Conservation (phyloP, 2,113 vertebrate genomes). For the Neodontobutis hainanensis region DNA sequence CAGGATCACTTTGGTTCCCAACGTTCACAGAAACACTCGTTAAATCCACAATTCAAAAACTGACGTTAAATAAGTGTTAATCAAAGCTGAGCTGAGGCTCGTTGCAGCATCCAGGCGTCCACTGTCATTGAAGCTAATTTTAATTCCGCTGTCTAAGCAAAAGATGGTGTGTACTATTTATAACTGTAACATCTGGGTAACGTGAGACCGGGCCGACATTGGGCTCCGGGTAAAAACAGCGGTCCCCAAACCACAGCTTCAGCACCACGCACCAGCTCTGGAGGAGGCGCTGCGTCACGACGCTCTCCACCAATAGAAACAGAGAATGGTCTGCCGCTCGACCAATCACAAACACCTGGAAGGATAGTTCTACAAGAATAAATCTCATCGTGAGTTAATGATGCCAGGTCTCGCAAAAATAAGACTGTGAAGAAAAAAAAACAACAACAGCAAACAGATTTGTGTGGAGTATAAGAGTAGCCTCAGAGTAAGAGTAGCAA, state of each 20-base stretch:
- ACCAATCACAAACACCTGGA: constrained; percentile 24
- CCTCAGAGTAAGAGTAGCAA: too few species aligned
- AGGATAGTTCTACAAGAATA: constrained; percentile 6
- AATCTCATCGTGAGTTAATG: background rate
- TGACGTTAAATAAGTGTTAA: background rate
- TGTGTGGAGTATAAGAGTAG: too few species aligned
- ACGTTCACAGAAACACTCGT: background rate
- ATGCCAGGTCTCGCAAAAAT: too few species aligned
- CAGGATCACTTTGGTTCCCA: constrained; percentile 19
- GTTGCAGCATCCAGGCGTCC: constrained; percentile 15
- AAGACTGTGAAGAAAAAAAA: too few species aligned
- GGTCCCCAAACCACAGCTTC: constrained; percentile 23
- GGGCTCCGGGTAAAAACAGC: constrained; percentile 23
- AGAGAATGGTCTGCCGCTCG: constrained; percentile 10
- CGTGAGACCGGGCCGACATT: constrained; percentile 27
- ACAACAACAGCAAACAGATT: too few species aligned
- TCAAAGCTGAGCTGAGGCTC: background rate
- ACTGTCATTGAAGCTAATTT: background rate
- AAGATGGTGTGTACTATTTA: background rate
- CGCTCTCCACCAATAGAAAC: constrained; percentile 44
- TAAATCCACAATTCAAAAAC: constrained; percentile 8
- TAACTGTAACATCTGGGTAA: constrained; percentile 5
- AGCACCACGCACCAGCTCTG: constrained; percentile 19
- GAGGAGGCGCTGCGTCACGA: constrained; percentile 38
- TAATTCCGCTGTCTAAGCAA: background rate